A percentile compares a stretch with the other conserved stretches of the same genome.
phyloP scores from a whole-genome alignment of 2,888 invertebrate genomes.

The Argyra leucocephala region DNA sequence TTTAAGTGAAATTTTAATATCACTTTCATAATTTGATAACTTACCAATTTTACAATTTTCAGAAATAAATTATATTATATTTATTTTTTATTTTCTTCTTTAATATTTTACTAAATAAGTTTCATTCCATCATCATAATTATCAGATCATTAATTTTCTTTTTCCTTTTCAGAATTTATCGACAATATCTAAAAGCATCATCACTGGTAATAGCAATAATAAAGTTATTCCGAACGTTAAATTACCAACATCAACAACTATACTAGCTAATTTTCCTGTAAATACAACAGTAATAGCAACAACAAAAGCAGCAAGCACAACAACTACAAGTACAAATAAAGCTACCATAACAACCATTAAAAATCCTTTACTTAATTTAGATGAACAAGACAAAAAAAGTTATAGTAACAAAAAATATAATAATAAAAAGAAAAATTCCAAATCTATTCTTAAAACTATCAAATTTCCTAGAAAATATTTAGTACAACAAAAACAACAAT shows the following conservation, averaged over 20 bases:
- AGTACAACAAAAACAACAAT: neutral
- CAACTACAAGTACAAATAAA: neutral
- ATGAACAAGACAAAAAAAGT: neutral
- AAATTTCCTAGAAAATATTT: neutral
- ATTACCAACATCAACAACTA: neutral
- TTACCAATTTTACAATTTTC: no score
- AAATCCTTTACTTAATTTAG: constrained; percentile 2
- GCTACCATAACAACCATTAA: neutral
- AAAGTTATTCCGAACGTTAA: neutral
- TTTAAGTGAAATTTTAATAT: no score
- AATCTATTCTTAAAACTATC: neutral
- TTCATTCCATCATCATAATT: no score
- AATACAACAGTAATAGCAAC: no score
- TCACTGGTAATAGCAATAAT: neutral
- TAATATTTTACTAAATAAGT: no score
- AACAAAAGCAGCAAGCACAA: neutral
- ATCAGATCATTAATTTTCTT: neutral
- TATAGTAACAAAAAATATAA: neutral
- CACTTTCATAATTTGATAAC: no score
- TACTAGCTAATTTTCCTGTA: no score
- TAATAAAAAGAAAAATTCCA: neutral
- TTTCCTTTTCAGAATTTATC: neutral
- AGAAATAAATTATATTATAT: no score
- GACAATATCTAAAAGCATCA: neutral
- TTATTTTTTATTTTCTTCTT: no score